phyloP scores from a whole-genome alignment of 2,888 invertebrate genomes.

The Polymixis flavicincta region DNA sequence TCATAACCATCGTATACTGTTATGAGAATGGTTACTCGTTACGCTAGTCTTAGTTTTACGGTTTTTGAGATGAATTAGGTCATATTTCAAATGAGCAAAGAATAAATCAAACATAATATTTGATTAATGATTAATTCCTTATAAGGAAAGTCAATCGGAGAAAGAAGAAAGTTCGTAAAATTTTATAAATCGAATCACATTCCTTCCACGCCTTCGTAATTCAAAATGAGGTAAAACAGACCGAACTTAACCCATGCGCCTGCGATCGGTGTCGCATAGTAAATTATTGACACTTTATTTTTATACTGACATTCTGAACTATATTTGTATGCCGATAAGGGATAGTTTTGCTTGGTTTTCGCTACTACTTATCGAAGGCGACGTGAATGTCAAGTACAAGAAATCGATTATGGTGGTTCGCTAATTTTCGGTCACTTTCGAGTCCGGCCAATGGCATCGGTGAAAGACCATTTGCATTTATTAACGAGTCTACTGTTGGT shows the following conservation, averaged over 20 bases:
- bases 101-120: slow-evolving; percentile 3
- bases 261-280: slow-evolving; percentile 74
- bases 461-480: slow-evolving; percentile 78
- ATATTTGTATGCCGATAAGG: slow-evolving; percentile 59
- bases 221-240: slow-evolving; percentile 78
- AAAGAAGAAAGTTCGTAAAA: slow-evolving; percentile 70
- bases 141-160: slow-evolving; percentile 48
- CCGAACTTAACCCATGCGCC: slow-evolving; percentile 68
- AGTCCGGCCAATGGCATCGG: slow-evolving; percentile 75
- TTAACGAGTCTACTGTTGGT: slow-evolving; percentile 16
- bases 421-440: slow-evolving; percentile 85
- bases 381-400: slow-evolving; percentile 88
- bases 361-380: slow-evolving; percentile 59
- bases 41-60: slow-evolving; percentile 24
- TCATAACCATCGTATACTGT: slow-evolving; percentile 41
- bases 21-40: slow-evolving; percentile 37
- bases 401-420: slow-evolving; percentile 83
- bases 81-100: not conserved
- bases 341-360: slow-evolving; percentile 64
- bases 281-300: slow-evolving; percentile 59
- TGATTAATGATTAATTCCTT: slow-evolving; percentile 41
- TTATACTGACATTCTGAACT: slow-evolving; percentile 63
- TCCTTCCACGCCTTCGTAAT: slow-evolving; percentile 77
- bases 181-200: slow-evolving; percentile 80
- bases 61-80: slow-evolving; percentile 12